A percentile compares a stretch with the other conserved stretches of the same genome.
Evolutionary conservation across 2,797 vertebrate species (phyloP).

Genomic region (Coregonus ussuriensis): DNA sequence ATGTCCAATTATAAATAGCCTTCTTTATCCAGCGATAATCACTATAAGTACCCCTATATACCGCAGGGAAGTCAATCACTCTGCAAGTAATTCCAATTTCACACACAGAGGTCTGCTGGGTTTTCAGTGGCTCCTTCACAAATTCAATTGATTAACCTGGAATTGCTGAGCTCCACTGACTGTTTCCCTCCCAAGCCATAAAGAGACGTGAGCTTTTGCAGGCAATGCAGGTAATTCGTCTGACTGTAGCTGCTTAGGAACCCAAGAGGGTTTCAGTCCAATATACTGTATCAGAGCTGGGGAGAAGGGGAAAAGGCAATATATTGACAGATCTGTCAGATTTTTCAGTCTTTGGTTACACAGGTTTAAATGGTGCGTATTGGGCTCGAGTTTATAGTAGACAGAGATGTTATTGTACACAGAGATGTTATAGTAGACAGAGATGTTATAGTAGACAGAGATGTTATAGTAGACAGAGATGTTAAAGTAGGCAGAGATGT

Average conservation of each 20-base stretch:
- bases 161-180: constrained; percentile 35
- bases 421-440: too few relatives aligned
- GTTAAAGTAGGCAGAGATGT: too few relatives aligned
- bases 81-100: background rate
- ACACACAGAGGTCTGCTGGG: constrained; percentile 20
- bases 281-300: constrained; percentile 4
- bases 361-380: background rate
- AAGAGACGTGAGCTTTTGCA: constrained; percentile 17
- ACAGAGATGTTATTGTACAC: too few relatives aligned
- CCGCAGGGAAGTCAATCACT: background rate
- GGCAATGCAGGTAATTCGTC: constrained; percentile 27
- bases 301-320: background rate
- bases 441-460: too few relatives aligned
- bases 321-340: constrained; percentile 24
- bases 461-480: too few relatives aligned
- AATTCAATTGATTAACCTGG: constrained; percentile 28
- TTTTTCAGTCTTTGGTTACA: constrained; percentile 1
- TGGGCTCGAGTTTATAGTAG: too few relatives aligned
- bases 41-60: background rate
- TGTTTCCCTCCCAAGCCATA: background rate
- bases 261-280: background rate
- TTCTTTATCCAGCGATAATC: background rate
- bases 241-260: constrained; percentile 10
- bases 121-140: constrained; percentile 16
- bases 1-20: background rate